phyloP scores from a whole-genome alignment of 2,888 invertebrate species.

The Ochropleura leucogaster region DNA sequence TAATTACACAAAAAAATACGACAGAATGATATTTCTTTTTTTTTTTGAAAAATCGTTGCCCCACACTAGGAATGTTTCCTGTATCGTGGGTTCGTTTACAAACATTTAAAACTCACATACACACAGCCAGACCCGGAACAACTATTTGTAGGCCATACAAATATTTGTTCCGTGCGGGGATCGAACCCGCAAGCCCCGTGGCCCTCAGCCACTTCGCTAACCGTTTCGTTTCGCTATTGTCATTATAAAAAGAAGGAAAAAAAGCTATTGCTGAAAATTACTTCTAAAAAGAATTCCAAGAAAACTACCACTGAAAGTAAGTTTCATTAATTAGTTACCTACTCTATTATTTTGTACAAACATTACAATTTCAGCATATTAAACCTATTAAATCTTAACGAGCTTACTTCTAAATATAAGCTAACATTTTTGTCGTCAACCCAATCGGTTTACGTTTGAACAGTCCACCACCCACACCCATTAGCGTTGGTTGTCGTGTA shows the following conservation, averaged over 20 bases:
- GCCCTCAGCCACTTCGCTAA: too few relatives aligned
- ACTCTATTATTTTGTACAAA: not conserved
- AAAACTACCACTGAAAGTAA: not conserved
- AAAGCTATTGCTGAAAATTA: not conserved
- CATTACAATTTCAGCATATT: conserved; percentile 18
- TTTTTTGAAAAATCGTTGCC: too few relatives aligned
- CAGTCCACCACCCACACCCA: conserved; percentile 67
- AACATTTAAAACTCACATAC: too few relatives aligned
- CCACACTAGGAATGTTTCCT: too few relatives aligned
- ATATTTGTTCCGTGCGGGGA: too few relatives aligned
- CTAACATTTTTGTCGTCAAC: conserved; percentile 56
- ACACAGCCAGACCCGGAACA: too few relatives aligned
- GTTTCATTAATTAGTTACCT: not conserved
- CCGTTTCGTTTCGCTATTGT: too few relatives aligned
- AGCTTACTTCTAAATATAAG: conserved; percentile 58
- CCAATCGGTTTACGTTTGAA: conserved; percentile 63
- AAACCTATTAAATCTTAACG: conserved; percentile 61
- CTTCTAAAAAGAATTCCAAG: not conserved
- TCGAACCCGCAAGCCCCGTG: too few relatives aligned
- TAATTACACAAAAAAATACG: not conserved
- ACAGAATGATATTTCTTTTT: not conserved
- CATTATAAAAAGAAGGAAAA: not conserved
- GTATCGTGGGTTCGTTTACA: too few relatives aligned
- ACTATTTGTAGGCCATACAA: too few relatives aligned
- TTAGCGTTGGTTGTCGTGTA: conserved; percentile 77